phyloP scores from a whole-genome alignment of 2,113 vertebrate genomes.

The Platichthys stellatus region DNA sequence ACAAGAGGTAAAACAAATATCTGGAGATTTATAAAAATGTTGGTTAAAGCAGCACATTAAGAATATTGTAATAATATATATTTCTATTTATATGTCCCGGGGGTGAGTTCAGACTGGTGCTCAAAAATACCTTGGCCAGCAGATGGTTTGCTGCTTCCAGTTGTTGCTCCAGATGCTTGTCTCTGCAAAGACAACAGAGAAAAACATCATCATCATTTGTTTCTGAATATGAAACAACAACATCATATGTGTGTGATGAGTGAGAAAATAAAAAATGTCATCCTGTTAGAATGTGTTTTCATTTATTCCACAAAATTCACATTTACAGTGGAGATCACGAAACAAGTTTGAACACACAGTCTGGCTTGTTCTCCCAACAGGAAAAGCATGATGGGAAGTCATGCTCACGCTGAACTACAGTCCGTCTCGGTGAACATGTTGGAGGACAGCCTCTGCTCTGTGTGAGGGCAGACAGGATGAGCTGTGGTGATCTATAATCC shows the following conservation, averaged over 20 bases:
- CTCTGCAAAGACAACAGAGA: constrained; percentile 70
- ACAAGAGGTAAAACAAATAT: too few relatives aligned
- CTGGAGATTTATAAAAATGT: too few relatives aligned
- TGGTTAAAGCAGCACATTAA: neutral
- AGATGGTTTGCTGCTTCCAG: constrained; percentile 78
- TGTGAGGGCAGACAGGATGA: constrained; percentile 6
- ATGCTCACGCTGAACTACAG: neutral
- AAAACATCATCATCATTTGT: neutral
- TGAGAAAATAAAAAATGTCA: neutral
- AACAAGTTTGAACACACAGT: neutral
- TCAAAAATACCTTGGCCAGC: constrained; percentile 72
- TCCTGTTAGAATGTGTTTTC: neutral
- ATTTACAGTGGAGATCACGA: neutral
- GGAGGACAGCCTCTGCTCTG: neutral
- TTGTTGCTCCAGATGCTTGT: constrained; percentile 74
- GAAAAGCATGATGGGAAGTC: neutral
- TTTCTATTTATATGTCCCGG: neutral
- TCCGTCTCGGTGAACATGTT: neutral
- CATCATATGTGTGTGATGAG: too few relatives aligned
- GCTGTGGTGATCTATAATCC: constrained; percentile 38
- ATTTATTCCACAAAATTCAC: neutral
- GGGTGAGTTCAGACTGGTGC: neutral
- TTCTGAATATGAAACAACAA: too few relatives aligned
- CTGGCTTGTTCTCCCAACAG: neutral
- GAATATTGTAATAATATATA: neutral